Evolutionary conservation across 2,797 vertebrate species (phyloP).

Genomic region (Odontamblyopus rebecca): DNA sequence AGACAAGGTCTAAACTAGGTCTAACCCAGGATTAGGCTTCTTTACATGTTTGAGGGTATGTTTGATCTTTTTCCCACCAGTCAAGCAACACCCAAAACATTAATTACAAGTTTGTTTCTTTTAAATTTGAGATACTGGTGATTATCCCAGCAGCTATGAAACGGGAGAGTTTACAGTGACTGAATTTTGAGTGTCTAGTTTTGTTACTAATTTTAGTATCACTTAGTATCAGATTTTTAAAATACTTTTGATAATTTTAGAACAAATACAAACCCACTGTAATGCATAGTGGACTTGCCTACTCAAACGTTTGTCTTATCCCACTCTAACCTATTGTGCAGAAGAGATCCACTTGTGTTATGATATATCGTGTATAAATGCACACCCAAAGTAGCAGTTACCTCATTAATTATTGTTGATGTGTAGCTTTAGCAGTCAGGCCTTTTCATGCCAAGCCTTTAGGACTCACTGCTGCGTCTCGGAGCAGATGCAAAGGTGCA

Average conservation of each 20-base stretch:
- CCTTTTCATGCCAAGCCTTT: slow-evolving; percentile 64
- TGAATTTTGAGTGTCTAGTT: neutral
- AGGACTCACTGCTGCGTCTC: slow-evolving; percentile 43
- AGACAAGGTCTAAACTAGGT: too few species aligned
- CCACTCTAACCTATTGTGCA: neutral
- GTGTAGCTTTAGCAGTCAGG: slow-evolving; percentile 63
- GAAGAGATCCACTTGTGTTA: slow-evolving; percentile 3
- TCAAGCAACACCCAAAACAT: neutral
- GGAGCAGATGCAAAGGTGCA: slow-evolving; percentile 71
- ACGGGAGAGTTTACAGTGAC: neutral
- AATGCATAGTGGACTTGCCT: neutral
- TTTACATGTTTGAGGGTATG: too few species aligned
- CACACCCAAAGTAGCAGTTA: slow-evolving; percentile 7
- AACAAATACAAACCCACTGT: neutral
- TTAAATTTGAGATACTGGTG: neutral
- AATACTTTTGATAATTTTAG: neutral
- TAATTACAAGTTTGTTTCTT: neutral
- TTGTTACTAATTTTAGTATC: too few species aligned
- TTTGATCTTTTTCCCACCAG: neutral
- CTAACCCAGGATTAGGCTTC: too few species aligned
- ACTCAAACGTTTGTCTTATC: neutral
- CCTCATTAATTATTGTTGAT: slow-evolving; percentile 68
- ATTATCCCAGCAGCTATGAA: neutral
- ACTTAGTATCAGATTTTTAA: too few species aligned
- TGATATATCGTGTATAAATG: neutral